Conservation (phyloP, 2,888 invertebrate species). For the Amphipyra tragopoginis region DNA sequence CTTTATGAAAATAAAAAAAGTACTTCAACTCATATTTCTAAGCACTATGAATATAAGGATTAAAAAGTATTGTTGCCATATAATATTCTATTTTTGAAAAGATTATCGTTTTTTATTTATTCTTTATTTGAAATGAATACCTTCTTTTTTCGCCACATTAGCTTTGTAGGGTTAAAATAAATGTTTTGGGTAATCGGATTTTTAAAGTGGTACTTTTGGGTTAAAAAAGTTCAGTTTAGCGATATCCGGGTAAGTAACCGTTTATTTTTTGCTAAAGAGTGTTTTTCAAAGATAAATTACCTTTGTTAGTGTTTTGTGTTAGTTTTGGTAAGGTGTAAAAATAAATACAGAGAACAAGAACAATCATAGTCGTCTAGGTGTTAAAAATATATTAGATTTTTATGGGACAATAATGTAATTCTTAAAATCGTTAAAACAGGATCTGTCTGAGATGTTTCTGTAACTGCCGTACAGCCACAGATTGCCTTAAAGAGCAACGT, state of each 20-base stretch:
- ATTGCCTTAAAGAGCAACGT: too few species aligned
- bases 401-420: too few species aligned
- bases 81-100: slow-evolving; percentile 38
- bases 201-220: slow-evolving; percentile 58
- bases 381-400: too few species aligned
- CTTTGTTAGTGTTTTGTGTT: slow-evolving; percentile 7
- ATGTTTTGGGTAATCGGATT: slow-evolving; percentile 79
- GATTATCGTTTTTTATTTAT: slow-evolving; percentile 27
- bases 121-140: slow-evolving; percentile 35
- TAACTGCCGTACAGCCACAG: too few species aligned
- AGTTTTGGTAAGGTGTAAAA: background rate
- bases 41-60: slow-evolving; percentile 56
- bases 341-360: too few species aligned
- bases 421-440: too few species aligned
- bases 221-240: slow-evolving; percentile 31
- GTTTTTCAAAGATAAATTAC: slow-evolving; percentile 5
- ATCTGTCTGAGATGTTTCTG: too few species aligned
- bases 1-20: slow-evolving; percentile 21
- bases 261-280: slow-evolving; percentile 13
- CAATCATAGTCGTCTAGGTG: too few species aligned
- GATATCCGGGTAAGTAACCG: slow-evolving; percentile 25
- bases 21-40: slow-evolving; percentile 30
- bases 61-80: slow-evolving; percentile 50
- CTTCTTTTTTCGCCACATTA: slow-evolving; percentile 71
- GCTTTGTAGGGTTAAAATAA: slow-evolving; percentile 69